These are phyloP conservation scores for Trinorchestia longiramus DNA, from an alignment of 1,140 invertebrate genomes.

Conservation along the genomic window DNA sequence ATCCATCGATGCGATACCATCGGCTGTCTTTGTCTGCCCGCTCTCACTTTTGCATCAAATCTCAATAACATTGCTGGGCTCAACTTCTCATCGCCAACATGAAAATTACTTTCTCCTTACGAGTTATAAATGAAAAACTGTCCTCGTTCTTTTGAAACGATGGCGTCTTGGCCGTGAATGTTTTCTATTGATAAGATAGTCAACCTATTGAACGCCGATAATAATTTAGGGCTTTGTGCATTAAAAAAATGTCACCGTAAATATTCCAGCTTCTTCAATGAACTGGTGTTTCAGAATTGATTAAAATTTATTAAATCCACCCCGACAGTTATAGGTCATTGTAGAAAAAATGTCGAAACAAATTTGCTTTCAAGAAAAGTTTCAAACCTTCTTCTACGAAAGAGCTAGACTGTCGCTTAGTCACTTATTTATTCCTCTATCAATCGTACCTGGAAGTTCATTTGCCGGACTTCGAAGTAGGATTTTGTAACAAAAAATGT, in stretches of 20 bases:
- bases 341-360: neutral
- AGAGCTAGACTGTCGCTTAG: neutral
- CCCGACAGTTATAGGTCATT: neutral
- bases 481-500: neutral
- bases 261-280: neutral
- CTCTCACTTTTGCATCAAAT: constrained; percentile 48
- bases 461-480: neutral
- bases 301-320: neutral
- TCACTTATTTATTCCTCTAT: neutral
- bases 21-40: constrained; percentile 39
- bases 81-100: neutral
- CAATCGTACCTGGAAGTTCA: neutral
- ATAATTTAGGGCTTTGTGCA: neutral
- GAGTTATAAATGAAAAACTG: constrained; percentile 31
- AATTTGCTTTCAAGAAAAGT: neutral
- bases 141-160: neutral
- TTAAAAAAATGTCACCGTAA: neutral
- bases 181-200: neutral
- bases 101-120: constrained; percentile 32
- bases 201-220: neutral
- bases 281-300: neutral
- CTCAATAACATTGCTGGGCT: constrained; percentile 26
- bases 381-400: neutral
- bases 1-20: constrained; percentile 52
- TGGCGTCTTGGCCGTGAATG: neutral